These are phyloP conservation scores for Porites evermanni DNA, from an alignment of 92 coral and sea anemone species.

Conservation along the genomic window DNA sequence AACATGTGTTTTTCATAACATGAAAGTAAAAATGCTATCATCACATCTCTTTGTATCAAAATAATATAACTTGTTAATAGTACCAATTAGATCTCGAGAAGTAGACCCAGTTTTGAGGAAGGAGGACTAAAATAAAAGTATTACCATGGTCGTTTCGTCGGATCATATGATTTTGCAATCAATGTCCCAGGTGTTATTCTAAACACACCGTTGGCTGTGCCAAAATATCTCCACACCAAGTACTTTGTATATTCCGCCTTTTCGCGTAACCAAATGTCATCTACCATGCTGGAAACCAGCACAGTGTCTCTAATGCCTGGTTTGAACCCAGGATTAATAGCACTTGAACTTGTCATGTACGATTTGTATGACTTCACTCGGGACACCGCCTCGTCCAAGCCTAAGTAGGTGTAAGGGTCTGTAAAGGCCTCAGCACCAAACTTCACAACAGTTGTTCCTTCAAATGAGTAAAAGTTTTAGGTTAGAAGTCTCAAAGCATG, in stretches of 20 bases:
- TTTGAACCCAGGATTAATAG: conserved; percentile 41
- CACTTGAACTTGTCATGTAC: conserved; percentile 28
- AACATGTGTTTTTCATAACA: too few relatives aligned
- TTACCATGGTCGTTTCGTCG: conserved; percentile 70
- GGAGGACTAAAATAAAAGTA: not conserved
- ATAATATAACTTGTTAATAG: not conserved
- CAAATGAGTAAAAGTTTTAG: not conserved
- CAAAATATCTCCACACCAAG: conserved; percentile 66
- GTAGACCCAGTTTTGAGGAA: not conserved
- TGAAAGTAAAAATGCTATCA: too few relatives aligned
- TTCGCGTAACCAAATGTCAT: conserved; percentile 62
- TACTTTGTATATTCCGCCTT: conserved; percentile 44
- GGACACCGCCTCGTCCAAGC: conserved; percentile 43
- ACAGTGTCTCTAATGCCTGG: conserved; percentile 62
- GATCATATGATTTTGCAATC: conserved; percentile 59
- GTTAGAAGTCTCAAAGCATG: not conserved
- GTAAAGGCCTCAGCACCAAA: conserved; percentile 63
- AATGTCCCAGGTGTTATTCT: conserved; percentile 62
- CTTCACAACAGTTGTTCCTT: conserved; percentile 65
- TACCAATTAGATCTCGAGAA: not conserved
- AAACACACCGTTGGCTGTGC: conserved; percentile 66
- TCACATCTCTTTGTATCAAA: not conserved
- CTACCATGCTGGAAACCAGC: conserved; percentile 47
- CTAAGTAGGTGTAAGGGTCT: conserved; percentile 54
- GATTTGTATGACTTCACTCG: conserved; percentile 20